These are phyloP conservation scores for Rhinella marina DNA, from an alignment of 2,797 vertebrate species.

Conservation along the genomic window DNA sequence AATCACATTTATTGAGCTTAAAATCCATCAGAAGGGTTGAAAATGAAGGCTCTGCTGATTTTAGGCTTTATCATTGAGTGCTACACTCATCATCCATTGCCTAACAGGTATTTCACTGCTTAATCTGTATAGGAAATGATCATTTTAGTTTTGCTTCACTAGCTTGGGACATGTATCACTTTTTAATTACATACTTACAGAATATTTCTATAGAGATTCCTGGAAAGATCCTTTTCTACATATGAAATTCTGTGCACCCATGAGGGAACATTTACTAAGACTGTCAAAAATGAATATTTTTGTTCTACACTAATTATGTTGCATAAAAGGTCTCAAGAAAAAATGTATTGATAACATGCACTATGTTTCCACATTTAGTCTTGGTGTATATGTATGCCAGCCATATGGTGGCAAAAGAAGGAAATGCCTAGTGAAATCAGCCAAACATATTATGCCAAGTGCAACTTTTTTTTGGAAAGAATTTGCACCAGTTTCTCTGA, in stretches of 20 bases:
- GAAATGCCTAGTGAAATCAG: not conserved
- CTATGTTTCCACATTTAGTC: too few species aligned
- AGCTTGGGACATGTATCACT: not conserved
- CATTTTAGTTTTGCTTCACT: not conserved
- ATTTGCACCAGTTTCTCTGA: not conserved
- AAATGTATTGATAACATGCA: not conserved
- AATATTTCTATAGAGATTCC: not conserved
- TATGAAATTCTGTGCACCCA: not conserved
- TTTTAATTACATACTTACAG: not conserved
- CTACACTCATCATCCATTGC: not conserved
- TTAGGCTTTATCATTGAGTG: conserved; percentile 29
- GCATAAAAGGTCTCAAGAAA: not conserved
- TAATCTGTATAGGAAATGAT: not conserved
- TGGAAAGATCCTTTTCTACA: not conserved
- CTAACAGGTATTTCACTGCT: conserved; percentile 34
- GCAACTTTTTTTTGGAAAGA: not conserved
- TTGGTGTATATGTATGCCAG: too few species aligned
- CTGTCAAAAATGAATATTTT: not conserved
- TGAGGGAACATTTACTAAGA: not conserved
- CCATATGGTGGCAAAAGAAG: not conserved
- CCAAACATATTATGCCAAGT: not conserved
- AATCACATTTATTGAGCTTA: conserved; percentile 1
- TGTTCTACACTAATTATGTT: not conserved
- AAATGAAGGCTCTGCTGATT: conserved; percentile 61
- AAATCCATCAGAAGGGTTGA: not conserved